Evolutionary conservation across 2,888 invertebrate genomes (phyloP), one percentile per base, ranked within the genome.

Genomic region (Aphrophora alni): DNA sequence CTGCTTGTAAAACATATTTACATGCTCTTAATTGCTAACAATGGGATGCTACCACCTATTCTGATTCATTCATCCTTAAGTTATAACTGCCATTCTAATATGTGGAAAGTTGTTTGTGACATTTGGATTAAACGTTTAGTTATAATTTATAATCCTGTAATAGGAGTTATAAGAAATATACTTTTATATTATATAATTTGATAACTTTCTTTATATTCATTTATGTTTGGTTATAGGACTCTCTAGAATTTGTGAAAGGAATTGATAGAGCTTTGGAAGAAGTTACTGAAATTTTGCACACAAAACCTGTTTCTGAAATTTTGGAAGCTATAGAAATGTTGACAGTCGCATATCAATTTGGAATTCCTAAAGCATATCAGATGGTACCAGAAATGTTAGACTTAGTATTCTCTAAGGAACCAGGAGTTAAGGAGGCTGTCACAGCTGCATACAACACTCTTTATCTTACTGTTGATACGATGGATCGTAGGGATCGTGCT

Each of bases 251-350:
- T 86, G 89, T 90, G 0, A 86, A 87, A 24, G 88, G 89, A 77
- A 87, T 92, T 21, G 90, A 91, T 83, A 86, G 87, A 21, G 89
- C 91, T 8, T 88, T 94, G 80, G 91, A 92, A 0, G 88, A 93
- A n/a, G 92, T 96, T 81, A 92, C 93, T 84, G 91, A 93, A 25
- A 89, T 97, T 86, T 89, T 98, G 14, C 91, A 93, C 87, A 94
- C 95, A 0, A 92, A 92, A 84, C 92, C 92, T 82, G 91, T 93
- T 4, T 92, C 94, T 0, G 98, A 98, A 87, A 95, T 97, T 17
- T 91, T 94, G 78, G 98, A 98, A 87, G 95, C 98, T 0, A 94
- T 98, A 28, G 93, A 95, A 81, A 96, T 98, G 87, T 95, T 98
- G 85, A 95, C 95, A 0, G 92, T 94, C 0, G 95, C 95, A 0